Evolutionary conservation across 2,888 invertebrate genomes (phyloP).

Genomic region (Mesochorus sp.): DNA sequence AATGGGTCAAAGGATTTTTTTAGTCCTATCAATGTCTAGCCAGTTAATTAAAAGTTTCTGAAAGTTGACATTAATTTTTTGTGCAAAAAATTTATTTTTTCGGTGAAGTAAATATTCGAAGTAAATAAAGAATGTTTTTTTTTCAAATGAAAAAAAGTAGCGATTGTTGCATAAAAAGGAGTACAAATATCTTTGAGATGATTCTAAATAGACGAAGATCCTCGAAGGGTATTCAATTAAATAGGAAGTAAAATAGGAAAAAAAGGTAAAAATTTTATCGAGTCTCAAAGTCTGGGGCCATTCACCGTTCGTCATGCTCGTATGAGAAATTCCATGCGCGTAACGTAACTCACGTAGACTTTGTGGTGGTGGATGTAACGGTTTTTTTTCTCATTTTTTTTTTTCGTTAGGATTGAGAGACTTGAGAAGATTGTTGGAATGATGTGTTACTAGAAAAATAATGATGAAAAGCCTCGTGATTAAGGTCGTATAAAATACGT

Average conservation of each 20-base stretch:
- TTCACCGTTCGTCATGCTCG: slow-evolving; percentile 49
- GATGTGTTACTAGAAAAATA: neutral
- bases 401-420: slow-evolving; percentile 69
- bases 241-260: too few relatives aligned
- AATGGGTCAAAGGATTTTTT: neutral
- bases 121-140: too few relatives aligned
- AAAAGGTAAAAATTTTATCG: too few relatives aligned
- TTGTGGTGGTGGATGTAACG: slow-evolving; percentile 70
- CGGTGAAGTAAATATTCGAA: too few relatives aligned
- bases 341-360: slow-evolving; percentile 73
- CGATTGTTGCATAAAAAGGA: too few relatives aligned
- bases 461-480: neutral
- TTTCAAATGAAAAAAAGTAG: too few relatives aligned
- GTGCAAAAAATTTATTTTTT: neutral
- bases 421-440: slow-evolving; percentile 68
- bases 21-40: too few relatives aligned
- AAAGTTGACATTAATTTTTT: neutral
- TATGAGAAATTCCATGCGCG: slow-evolving; percentile 72
- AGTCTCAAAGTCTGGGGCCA: slow-evolving; percentile 4
- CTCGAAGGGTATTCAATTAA: too few relatives aligned
- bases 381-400: slow-evolving; percentile 71
- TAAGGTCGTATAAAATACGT: neutral
- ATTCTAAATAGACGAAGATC: too few relatives aligned
- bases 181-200: too few relatives aligned
- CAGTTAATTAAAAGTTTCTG: neutral